phyloP scores from a whole-genome alignment of 2,113 vertebrate species.

The Seriola rivoliana region DNA sequence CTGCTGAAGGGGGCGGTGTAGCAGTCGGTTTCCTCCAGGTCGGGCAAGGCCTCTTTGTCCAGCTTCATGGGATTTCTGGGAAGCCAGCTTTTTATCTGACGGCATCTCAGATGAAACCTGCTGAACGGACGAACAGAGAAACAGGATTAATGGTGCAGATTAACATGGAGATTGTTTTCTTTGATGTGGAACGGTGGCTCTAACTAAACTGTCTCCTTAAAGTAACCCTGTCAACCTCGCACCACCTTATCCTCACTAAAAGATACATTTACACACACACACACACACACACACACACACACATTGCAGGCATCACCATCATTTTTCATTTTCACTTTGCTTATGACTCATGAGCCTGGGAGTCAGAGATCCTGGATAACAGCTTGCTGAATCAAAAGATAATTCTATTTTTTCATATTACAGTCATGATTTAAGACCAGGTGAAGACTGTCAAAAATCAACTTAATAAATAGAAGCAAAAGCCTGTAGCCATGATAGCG shows the following conservation, averaged over 20 bases:
- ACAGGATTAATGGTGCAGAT: slow-evolving; percentile 56
- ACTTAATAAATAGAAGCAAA: not conserved
- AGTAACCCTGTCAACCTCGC: not conserved
- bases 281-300: not conserved
- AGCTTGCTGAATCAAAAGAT: slow-evolving; percentile 11
- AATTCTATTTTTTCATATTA: not conserved
- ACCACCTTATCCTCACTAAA: not conserved
- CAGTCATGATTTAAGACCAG: slow-evolving; percentile 3
- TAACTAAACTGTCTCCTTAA: slow-evolving; percentile 13
- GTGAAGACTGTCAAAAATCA: not conserved
- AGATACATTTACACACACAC: slow-evolving; percentile 6
- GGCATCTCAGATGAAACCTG: slow-evolving; percentile 91
- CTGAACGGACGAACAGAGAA: slow-evolving; percentile 52
- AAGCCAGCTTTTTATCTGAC: slow-evolving; percentile 95
- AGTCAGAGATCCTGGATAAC: slow-evolving; percentile 25
- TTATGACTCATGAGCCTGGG: not conserved
- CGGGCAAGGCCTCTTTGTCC: slow-evolving; percentile 95
- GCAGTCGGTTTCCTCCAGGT: slow-evolving; percentile 95
- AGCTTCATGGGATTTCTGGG: slow-evolving; percentile 98
- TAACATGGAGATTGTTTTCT: slow-evolving; percentile 57
- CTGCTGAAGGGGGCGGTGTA: slow-evolving; percentile 98
- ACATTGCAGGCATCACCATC: not conserved
- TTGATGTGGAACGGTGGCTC: slow-evolving; percentile 13
- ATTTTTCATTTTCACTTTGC: slow-evolving; percentile 15
- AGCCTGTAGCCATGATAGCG: not conserved